These are phyloP conservation scores for Aviceda subcristata DNA, from an alignment of 2,113 vertebrate species.

Conservation along the genomic window DNA sequence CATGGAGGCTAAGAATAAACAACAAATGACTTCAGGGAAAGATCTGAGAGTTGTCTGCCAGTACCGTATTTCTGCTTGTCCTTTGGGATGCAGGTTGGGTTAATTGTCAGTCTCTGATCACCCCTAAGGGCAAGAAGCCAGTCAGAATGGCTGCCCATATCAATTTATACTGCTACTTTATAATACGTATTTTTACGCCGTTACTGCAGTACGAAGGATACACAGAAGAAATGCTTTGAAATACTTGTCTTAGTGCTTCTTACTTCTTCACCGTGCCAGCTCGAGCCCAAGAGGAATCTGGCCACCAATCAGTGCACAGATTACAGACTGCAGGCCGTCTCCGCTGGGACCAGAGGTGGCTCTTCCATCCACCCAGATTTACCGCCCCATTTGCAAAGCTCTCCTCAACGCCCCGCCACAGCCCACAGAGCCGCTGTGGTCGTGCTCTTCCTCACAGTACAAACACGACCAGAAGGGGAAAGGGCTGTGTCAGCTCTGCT, in stretches of 20 bases:
- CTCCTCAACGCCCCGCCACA: not conserved
- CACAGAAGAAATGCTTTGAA: not conserved
- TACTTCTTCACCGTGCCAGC: not conserved
- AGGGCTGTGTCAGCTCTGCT: not conserved
- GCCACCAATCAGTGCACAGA: not conserved
- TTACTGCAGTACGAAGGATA: not conserved
- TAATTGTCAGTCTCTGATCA: not conserved
- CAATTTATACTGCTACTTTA: not conserved
- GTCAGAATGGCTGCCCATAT: not conserved
- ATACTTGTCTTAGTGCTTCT: not conserved
- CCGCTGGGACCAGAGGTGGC: not conserved
- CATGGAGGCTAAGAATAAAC: not conserved
- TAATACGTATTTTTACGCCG: not conserved
- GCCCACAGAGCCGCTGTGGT: not conserved
- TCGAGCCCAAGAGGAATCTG: not conserved
- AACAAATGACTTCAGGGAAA: not conserved
- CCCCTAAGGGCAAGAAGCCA: not conserved
- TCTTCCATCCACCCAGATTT: not conserved
- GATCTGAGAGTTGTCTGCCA: not conserved
- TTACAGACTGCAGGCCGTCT: not conserved
- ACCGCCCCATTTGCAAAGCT: not conserved
- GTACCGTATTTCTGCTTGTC: not conserved
- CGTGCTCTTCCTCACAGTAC: accelerated
- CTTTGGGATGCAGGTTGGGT: not conserved
- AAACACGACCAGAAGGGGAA: not conserved